Percentiles rank a stretch among this genome's conserved stretches.
These are phyloP conservation scores for Plodia interpunctella DNA, from an alignment of 1,140 invertebrate species.

Conservation along the genomic window DNA sequence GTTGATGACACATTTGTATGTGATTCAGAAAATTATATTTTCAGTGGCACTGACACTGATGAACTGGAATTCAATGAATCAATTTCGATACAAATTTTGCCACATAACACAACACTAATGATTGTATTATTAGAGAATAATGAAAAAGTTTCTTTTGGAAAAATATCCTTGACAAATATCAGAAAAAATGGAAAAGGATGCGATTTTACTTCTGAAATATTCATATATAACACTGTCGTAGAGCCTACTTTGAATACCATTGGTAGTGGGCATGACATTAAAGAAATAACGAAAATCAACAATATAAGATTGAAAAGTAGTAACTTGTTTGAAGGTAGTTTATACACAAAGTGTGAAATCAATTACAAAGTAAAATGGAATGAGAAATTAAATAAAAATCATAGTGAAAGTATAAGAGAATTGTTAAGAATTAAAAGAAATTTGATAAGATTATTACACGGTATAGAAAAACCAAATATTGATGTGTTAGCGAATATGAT, in stretches of 20 bases:
- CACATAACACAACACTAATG: slow-evolving; percentile 38
- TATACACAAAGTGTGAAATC: slow-evolving; percentile 43
- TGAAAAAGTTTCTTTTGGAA: slow-evolving; percentile 35
- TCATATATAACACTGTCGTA: slow-evolving; percentile 32
- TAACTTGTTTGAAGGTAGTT: slow-evolving; percentile 51
- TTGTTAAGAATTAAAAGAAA: slow-evolving; percentile 36
- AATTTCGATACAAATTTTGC: slow-evolving; percentile 58
- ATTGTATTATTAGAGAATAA: slow-evolving; percentile 52
- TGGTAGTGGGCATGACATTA: slow-evolving; percentile 53
- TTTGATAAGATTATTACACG: slow-evolving; percentile 42
- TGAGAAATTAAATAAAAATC: slow-evolving; percentile 37
- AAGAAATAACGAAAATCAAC: slow-evolving; percentile 46
- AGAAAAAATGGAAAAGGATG: slow-evolving; percentile 27
- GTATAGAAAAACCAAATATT: slow-evolving; percentile 38
- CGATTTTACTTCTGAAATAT: slow-evolving; percentile 26
- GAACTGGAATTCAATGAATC: slow-evolving; percentile 41
- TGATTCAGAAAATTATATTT: slow-evolving; percentile 41
- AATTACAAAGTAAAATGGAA: slow-evolving; percentile 53
- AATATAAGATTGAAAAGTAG: slow-evolving; percentile 57
- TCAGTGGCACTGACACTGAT: slow-evolving; percentile 19
- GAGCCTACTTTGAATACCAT: slow-evolving; percentile 40
- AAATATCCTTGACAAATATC: slow-evolving; percentile 37
- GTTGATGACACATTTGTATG: slow-evolving; percentile 63
- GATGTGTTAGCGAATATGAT: slow-evolving; percentile 39
- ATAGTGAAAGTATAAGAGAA: slow-evolving; percentile 36